Conservation (phyloP, 2,797 vertebrate genomes). For the Oophaga sylvatica region DNA sequence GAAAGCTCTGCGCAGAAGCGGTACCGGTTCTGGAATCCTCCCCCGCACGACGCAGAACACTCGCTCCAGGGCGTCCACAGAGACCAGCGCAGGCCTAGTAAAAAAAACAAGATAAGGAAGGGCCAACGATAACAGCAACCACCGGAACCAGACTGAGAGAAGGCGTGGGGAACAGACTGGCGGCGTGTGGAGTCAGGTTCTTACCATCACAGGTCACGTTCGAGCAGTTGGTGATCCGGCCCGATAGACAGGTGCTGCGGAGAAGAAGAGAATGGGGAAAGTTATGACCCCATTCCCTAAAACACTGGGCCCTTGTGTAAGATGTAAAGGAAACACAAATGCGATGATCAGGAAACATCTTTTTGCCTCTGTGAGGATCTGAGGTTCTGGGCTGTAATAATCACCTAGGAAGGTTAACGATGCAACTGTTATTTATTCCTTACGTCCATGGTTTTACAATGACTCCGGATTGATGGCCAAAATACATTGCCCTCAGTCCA, state of each 20-base stretch:
- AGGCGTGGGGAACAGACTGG: background rate
- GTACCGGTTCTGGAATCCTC: conserved; percentile 79
- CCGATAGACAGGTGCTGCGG: conserved; percentile 80
- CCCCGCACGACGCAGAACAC: conserved; percentile 81
- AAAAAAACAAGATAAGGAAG: background rate
- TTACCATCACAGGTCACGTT: conserved; percentile 76
- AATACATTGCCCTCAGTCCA: no score
- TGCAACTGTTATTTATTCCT: no score
- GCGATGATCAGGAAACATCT: no score
- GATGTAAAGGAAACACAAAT: no score
- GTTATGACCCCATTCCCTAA: background rate
- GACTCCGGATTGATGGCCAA: no score
- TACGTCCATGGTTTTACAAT: no score
- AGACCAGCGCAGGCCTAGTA: conserved; percentile 75
- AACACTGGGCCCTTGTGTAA: no score
- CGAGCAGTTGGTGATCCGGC: conserved; percentile 79
- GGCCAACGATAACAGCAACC: background rate
- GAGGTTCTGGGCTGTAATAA: no score
- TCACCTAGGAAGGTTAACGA: no score
- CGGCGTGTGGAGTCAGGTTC: conserved; percentile 1
- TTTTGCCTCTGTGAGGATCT: no score
- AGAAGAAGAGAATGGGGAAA: background rate
- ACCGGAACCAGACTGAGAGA: background rate
- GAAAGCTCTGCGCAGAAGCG: conserved; percentile 79
- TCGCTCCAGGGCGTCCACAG: conserved; percentile 86